phyloP scores from a whole-genome alignment of 92 coral and sea anemone genomes.

The Metridium senile region DNA sequence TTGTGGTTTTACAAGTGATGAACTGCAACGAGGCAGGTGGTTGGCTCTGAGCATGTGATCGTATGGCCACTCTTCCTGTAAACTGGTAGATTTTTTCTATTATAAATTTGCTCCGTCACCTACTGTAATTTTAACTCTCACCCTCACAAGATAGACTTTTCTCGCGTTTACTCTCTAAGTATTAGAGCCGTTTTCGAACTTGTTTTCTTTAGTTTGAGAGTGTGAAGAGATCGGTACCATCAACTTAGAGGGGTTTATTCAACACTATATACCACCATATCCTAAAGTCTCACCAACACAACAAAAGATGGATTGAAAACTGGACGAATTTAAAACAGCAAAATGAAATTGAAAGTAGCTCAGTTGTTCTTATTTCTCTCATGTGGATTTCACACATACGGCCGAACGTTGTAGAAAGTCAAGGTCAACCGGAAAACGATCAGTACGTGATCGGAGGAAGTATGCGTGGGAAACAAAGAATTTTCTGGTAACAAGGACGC shows the following conservation, averaged over 20 bases:
- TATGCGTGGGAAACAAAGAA: neutral
- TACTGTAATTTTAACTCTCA: neutral
- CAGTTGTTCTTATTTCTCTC: no score
- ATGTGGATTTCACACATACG: no score
- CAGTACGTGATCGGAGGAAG: neutral
- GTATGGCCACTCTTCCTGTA: neutral
- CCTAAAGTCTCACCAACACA: no score
- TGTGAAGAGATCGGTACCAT: neutral
- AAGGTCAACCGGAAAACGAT: neutral
- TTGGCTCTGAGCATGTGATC: neutral
- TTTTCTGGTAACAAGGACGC: neutral
- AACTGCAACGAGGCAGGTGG: conserved; percentile 1
- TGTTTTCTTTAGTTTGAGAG: neutral
- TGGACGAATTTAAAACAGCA: no score
- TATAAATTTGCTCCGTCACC: conserved; percentile 7
- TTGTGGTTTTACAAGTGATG: neutral
- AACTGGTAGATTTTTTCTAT: neutral
- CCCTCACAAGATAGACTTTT: neutral
- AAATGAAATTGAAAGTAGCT: no score
- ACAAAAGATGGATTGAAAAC: no score
- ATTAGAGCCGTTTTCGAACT: neutral
- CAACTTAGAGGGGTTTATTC: neutral
- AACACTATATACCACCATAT: no score
- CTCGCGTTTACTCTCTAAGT: neutral
- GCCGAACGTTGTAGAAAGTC: no score